These are phyloP conservation scores for Papilio dardanus DNA, from an alignment of 1,140 invertebrate species.

Conservation along the genomic window DNA sequence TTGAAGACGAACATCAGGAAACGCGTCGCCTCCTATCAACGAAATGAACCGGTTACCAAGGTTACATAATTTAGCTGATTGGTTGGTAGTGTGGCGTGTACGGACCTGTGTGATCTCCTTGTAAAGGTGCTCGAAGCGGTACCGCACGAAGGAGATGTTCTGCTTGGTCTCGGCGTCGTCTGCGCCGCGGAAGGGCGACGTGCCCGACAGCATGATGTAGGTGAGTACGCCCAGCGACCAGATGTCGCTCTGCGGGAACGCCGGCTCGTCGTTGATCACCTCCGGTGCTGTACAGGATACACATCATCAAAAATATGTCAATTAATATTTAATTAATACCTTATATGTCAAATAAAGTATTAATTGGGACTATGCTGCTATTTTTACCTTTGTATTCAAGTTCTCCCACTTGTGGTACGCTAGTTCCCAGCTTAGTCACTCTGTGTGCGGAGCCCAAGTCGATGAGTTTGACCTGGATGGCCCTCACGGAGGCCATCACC, in stretches of 20 bases:
- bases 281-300: conserved; percentile 91
- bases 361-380: not conserved
- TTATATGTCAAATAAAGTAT: too few species aligned
- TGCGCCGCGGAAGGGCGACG: conserved; percentile 94
- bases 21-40: conserved; percentile 83
- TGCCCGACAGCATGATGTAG: conserved; percentile 97
- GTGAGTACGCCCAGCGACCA: conserved; percentile 97
- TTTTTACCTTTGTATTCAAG: conserved; percentile 88
- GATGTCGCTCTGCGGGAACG: conserved; percentile 95
- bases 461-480: conserved; percentile 94
- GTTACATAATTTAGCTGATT: not conserved
- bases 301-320: not conserved
- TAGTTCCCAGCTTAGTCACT: conserved; percentile 90
- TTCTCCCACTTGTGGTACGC: conserved; percentile 86
- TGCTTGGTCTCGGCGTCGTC: conserved; percentile 93
- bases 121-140: conserved; percentile 96
- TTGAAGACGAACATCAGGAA: conserved; percentile 98
- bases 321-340: too few species aligned
- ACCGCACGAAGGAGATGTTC: conserved; percentile 96
- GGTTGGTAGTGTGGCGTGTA: not conserved
- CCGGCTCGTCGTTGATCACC: conserved; percentile 92
- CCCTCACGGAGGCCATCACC: conserved; percentile 94
- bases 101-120: conserved; percentile 97
- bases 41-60: not conserved
- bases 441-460: conserved; percentile 94